A percentile compares a stretch with the other conserved stretches of the same genome.
phyloP scores from a whole-genome alignment of 2,113 vertebrate species.

The Cynoglossus semilaevis region DNA sequence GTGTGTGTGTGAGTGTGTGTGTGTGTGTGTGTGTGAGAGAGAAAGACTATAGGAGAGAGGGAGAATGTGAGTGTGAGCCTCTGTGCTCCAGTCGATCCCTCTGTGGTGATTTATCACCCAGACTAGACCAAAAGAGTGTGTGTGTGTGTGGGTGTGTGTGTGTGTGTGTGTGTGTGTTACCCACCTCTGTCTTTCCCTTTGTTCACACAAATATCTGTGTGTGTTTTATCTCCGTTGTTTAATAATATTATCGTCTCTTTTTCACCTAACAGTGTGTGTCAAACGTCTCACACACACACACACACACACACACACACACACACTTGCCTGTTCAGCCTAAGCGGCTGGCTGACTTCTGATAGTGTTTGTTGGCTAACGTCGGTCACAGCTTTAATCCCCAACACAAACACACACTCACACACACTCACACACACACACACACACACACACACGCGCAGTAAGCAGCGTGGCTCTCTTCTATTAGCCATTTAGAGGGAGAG shows the following conservation, averaged over 20 bases:
- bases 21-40: not conserved
- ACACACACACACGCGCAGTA: constrained; percentile 38
- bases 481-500: constrained; percentile 43
- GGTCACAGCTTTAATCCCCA: constrained; percentile 62
- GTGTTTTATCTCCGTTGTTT: constrained; percentile 46
- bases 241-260: constrained; percentile 61
- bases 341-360: constrained; percentile 79
- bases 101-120: constrained; percentile 85
- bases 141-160: constrained; percentile 13
- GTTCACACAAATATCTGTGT: constrained; percentile 53
- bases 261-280: constrained; percentile 68
- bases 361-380: constrained; percentile 68
- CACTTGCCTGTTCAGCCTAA: constrained; percentile 54
- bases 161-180: constrained; percentile 28
- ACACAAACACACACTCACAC: constrained; percentile 61
- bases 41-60: not conserved
- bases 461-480: constrained; percentile 62
- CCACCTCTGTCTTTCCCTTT: constrained; percentile 45
- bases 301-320: constrained; percentile 31
- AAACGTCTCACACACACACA: constrained; percentile 61
- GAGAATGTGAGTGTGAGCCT: constrained; percentile 42
- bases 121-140: constrained; percentile 63
- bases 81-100: constrained; percentile 81
- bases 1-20: constrained; percentile 49
- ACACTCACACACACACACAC: constrained; percentile 40